phyloP scores from a whole-genome alignment of 2,113 vertebrate species.

The Lagopus muta region DNA sequence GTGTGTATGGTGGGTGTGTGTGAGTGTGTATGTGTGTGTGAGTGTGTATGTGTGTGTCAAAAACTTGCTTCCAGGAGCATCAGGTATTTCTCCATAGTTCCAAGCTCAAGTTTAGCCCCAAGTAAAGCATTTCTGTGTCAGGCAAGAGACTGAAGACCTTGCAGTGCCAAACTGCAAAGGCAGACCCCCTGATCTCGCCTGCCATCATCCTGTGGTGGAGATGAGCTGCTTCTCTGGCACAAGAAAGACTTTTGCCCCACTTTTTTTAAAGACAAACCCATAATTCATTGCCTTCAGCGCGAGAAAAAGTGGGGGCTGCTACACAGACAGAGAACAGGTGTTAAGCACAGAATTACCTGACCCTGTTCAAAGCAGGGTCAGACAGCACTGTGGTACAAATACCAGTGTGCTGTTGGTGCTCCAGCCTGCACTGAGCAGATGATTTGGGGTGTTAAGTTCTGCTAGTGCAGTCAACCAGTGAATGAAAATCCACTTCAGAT shows the following conservation, averaged over 20 bases:
- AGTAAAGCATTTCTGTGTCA: background rate
- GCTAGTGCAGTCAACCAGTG: background rate
- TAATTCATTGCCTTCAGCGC: background rate
- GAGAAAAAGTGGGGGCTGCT: background rate
- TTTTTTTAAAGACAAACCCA: background rate
- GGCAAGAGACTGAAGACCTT: background rate
- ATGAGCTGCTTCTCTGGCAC: slow-evolving; percentile 19
- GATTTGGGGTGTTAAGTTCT: background rate
- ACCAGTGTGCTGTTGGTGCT: background rate
- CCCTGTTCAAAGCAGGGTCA: background rate
- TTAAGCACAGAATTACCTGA: background rate
- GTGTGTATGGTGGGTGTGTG: no score
- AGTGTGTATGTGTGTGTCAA: no score
- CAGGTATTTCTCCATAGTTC: background rate
- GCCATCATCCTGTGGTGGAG: background rate
- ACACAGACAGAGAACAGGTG: background rate
- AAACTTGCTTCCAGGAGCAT: no score
- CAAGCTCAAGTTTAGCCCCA: background rate
- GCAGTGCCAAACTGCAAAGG: background rate
- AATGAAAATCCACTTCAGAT: background rate
- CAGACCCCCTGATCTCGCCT: background rate
- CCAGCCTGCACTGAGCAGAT: background rate
- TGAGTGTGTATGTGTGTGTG: no score
- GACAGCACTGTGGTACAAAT: background rate
- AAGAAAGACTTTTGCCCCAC: background rate